Evolutionary conservation across 1,140 invertebrate genomes (phyloP), one percentile per base, ranked within the genome.

Genomic region (Agrilus planipennis): DNA sequence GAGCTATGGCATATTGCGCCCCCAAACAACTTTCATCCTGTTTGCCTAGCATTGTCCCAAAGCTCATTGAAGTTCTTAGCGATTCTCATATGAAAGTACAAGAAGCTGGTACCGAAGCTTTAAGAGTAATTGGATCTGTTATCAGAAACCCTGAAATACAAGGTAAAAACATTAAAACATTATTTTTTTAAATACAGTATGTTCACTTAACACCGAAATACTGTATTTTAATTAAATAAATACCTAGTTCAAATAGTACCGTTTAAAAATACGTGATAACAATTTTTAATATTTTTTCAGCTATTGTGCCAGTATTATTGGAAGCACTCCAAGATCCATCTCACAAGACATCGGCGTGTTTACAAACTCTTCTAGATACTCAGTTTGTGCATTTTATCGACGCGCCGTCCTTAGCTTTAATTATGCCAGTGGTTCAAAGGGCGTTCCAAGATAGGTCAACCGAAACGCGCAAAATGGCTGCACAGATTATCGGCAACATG

Each of bases 381-480:
- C 90, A 97, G 63, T 99, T 99, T 68, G 91, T 99, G 28, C 95
- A 99, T 67, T 96, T 98, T 61, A 97, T 99, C 50, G 96, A 99
- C 66, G 89, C 96, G 4, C 93, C 95, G 1, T 99, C 94, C 0
- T 71, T 99, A 3, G 94, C 96, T 42, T 70, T 99, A 11, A 98
- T 99, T 46, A 99, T 99, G 94, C 95, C 95, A 1, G 93, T 99
- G 0, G 90, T 99, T 14, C 86, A 96, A 62, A 68, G 95, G 49
- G 94, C 94, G 5, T 97, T 99, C 62, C 83, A 92, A 67, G 93
- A 98, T 67, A 73, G 94, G 19, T 91, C 89, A 5, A 97, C 92
- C 0, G 94, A 99, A 67, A 98, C 91, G 0, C 73, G 93, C 53
- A 95, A 97, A 72, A 96, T 97, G 89, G 91, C 95, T 16, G 89